Evolutionary conservation across 1,140 invertebrate genomes (phyloP), one percentile per base, ranked within the genome.

Genomic region (Hycleus cichorii): DNA sequence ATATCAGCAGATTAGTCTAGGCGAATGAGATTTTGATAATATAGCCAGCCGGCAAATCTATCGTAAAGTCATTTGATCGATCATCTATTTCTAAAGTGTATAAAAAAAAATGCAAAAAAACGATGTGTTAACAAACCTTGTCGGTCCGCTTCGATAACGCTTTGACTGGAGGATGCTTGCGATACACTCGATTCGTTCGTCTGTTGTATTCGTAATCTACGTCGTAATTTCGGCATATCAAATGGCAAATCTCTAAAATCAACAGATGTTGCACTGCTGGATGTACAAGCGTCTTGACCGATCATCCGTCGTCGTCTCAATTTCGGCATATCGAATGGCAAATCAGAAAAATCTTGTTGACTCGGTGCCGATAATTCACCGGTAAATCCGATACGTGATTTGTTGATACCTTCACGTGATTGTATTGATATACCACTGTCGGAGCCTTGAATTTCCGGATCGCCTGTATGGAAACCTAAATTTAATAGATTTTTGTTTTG

Each of bases 281-380:
- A 86, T 38, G 86, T 88, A 44, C 82, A 83, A 6, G 80, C 80
- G 40, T 80, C 79, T 62, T 83, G 74, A 66, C 80, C 79, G 8
- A 80, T 72, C 56, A 80, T 74, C 59, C 88, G 80, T 71, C 85
- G 81, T 46, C 90, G 79, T 44, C 89, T 76, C 49, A 93, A 72
- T 70, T 93, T 93, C n/a, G 90, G 90, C 89, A 92, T 92, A 63
- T 93, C 90, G 65, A 92, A 93, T 0, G 90, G 90, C 55, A 92
- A 77, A 75, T 90, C 86, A 12, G 80, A 80, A 27, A 89, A 76
- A 64, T 88, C 86, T 11, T 75, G 63, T 71, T 75, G 62, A 71
- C 72, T 58, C 67, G 70, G 39, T 71, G 62, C 61, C 44, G 64
- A 63, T 47, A 69, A 48, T 54, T 69, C 67, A 7, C 27, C 62